Evolutionary conservation across 1,140 invertebrate species (phyloP).

Genomic region (Leptopilina clavipes): DNA sequence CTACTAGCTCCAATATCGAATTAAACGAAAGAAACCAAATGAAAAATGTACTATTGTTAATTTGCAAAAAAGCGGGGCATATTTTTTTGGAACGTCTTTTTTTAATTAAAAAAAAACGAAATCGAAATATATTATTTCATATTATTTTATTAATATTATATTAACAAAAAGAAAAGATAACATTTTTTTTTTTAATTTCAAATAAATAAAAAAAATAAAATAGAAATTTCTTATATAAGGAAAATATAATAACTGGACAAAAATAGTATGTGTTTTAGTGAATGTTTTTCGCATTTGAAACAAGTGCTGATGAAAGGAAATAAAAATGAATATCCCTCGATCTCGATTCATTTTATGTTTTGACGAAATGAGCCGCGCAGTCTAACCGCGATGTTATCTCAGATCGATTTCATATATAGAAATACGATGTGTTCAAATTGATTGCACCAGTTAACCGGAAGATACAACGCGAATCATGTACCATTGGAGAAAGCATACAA

Average conservation of each 20-base stretch:
- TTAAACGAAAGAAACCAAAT: not conserved
- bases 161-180: too few relatives aligned
- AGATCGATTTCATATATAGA: slow-evolving; percentile 48
- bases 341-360: slow-evolving; percentile 1
- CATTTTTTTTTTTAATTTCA: too few relatives aligned
- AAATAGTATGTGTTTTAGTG: too few relatives aligned
- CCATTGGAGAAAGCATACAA: slow-evolving; percentile 47
- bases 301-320: slow-evolving; percentile 2
- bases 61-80: too few relatives aligned
- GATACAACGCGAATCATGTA: slow-evolving; percentile 39
- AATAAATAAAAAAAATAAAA: too few relatives aligned
- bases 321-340: not conserved
- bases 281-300: not conserved
- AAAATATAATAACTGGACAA: too few relatives aligned
- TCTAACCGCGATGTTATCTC: slow-evolving; percentile 47
- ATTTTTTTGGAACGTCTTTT: too few relatives aligned
- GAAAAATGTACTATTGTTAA: not conserved
- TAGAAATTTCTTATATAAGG: too few relatives aligned
- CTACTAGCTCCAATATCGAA: not conserved
- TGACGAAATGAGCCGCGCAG: not conserved
- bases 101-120: too few relatives aligned
- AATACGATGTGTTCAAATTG: slow-evolving; percentile 49
- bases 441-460: slow-evolving; percentile 51
- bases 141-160: too few relatives aligned
- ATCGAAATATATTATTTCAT: too few relatives aligned